Evolutionary conservation across 1,140 invertebrate genomes (phyloP), one percentile per base, ranked within the genome.

Genomic region (Zaprionus gabonicus): DNA sequence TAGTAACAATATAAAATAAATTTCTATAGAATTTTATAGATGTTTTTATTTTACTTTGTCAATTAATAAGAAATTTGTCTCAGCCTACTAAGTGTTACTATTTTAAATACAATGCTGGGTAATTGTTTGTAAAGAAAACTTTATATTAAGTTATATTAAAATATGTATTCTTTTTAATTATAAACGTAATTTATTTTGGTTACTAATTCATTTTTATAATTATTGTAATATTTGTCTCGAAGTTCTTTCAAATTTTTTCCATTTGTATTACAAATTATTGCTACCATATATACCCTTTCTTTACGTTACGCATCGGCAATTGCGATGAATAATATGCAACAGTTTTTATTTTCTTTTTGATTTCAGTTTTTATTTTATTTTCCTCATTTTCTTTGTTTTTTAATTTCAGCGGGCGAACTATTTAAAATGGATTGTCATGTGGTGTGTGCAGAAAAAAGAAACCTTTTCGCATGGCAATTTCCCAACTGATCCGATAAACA

Each of bases 381-480:
- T 25, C 51, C 56, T 68, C 17, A 56, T 36, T 49, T 63, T n/a
- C 28, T 17, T 70, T 70, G n/a, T 41, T 49, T 46, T 46, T 27
- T 31, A 59, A n/a, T 49, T 65, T 36, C 25, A 44, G 41, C 31
- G 23, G 12, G 15, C 17, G 53, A 25, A 71, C 73, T 71, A 64
- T 74, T 78, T 73, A 56, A 62, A 77, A 78, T 73, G 49, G 66
- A 80, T 71, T 74, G 67, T 63, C 51, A 81, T 63, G 38, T 68
- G 55, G 44, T 36, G 41, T 44, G 41, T 38, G 36, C 36, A 38
- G 12, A 38, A 38, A 38, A 38, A 38, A 55, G 63, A 72, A 71
- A 65, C 46, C 9, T 53, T 71, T 49, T 76, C 58, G 57, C 57
- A 75, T 60, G 68, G 57, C 72, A 79, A 81, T 81, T 74, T 78